These are phyloP conservation scores for Melikaiella ostensackeni DNA, from an alignment of 2,888 invertebrate genomes.

Conservation along the genomic window DNA sequence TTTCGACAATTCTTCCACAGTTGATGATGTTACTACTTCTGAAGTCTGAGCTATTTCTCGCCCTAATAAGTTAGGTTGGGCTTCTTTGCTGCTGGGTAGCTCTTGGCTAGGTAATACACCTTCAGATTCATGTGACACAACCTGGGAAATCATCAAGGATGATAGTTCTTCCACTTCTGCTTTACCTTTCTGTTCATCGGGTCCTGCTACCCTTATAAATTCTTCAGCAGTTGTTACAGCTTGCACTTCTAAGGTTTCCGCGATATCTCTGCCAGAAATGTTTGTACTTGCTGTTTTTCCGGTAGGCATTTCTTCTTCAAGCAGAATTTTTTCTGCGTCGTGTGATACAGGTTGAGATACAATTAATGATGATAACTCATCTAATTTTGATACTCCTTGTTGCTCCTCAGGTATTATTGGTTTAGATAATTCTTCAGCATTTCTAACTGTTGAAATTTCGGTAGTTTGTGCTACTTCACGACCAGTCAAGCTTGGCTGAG, in stretches of 20 bases:
- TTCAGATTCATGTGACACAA: constrained; percentile 59
- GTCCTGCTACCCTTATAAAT: constrained; percentile 57
- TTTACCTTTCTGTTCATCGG: constrained; percentile 61
- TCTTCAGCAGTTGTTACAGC: constrained; percentile 59
- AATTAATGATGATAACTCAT: constrained; percentile 62
- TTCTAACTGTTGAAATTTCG: constrained; percentile 61
- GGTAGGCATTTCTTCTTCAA: constrained; percentile 60
- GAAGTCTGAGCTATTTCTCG: constrained; percentile 73
- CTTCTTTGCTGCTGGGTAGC: constrained; percentile 66
- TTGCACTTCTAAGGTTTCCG: constrained; percentile 70
- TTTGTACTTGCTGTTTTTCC: constrained; percentile 57
- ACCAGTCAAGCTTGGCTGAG: constrained; percentile 64
- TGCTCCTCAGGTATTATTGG: constrained; percentile 63
- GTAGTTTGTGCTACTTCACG: constrained; percentile 73
- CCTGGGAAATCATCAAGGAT: constrained; percentile 60
- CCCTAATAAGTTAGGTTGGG: constrained; percentile 66
- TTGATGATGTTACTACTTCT: constrained; percentile 65
- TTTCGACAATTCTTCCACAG: constrained; percentile 59
- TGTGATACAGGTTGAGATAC: constrained; percentile 60
- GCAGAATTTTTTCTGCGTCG: constrained; percentile 56
- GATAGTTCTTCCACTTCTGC: constrained; percentile 58
- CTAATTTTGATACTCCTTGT: constrained; percentile 62
- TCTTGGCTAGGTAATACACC: constrained; percentile 55
- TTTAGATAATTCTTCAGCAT: constrained; percentile 63
- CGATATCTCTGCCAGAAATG: constrained; percentile 66